Percentiles rank a stretch among this genome's conserved stretches.
Conservation (phyloP, 2,797 vertebrate genomes). For the Borostomias antarcticus region DNA sequence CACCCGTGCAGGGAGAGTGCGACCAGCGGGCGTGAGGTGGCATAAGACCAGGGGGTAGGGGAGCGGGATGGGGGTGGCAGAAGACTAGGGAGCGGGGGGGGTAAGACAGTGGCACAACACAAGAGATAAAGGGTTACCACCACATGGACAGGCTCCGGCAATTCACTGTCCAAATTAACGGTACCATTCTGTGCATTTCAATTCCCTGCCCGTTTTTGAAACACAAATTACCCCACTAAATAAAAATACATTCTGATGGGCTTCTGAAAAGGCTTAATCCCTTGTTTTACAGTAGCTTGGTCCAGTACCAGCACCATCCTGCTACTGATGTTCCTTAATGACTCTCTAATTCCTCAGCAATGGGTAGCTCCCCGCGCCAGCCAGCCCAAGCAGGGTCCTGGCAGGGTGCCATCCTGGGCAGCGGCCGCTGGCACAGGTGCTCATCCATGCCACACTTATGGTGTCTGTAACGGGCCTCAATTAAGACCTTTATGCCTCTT, state of each 20-base stretch:
- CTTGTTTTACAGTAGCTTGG: slow-evolving; percentile 43
- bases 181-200: not conserved
- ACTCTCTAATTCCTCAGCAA: slow-evolving; percentile 84
- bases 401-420: slow-evolving; percentile 69
- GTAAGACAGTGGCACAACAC: not conserved
- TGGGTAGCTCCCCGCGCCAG: slow-evolving; percentile 79
- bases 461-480: slow-evolving; percentile 64
- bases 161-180: not conserved
- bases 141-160: not conserved
- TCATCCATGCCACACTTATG: slow-evolving; percentile 66
- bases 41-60: slow-evolving; percentile 51
- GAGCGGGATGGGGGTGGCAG: slow-evolving; percentile 17
- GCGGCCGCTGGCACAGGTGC: slow-evolving; percentile 72
- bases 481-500: slow-evolving; percentile 63
- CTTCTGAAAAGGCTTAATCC: too few species aligned
- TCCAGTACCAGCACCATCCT: slow-evolving; percentile 63
- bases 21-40: slow-evolving; percentile 80
- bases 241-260: too few species aligned
- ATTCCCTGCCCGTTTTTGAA: not conserved
- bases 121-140: not conserved
- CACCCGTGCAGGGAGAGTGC: slow-evolving; percentile 65
- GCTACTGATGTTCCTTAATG: slow-evolving; percentile 88
- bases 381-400: slow-evolving; percentile 75
- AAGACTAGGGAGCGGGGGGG: slow-evolving; percentile 21
- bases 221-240: too few species aligned